Evolutionary conservation across 2,888 invertebrate species (phyloP), one percentile per base, ranked within the genome.

Genomic region (Salpingus planirostris): DNA sequence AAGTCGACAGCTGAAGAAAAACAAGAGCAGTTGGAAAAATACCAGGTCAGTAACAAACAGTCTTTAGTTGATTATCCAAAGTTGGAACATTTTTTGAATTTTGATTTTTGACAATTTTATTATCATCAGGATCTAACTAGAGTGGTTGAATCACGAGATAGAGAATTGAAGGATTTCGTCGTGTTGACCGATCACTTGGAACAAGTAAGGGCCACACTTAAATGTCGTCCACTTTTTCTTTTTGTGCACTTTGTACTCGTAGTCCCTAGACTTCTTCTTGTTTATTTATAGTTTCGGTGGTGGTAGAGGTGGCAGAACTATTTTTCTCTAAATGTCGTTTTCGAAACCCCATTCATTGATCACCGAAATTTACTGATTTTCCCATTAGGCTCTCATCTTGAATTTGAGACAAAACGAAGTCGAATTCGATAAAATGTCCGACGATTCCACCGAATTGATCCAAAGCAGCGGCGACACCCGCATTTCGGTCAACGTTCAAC

Each of bases 1-100:
- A 86, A 84, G 56, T 79, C 87, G 24, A 85, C 87, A 0, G 67
- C 90, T 14, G 88, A 91, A 47, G 92, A 93, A 55, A 95, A 95
- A 62, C 76, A 85, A 47, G 87, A 89, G 43, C 92, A 92, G 60
- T 72, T 89, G 21, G 83, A 84, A 55, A 86, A 84, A 65, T 93
- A 90, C 64, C 89, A 90, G 80, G 89, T 87, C 68, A 62, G n/a
- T n/a, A n/a, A n/a, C n/a, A n/a, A n/a, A n/a, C n/a, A n/a, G n/a
- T n/a, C n/a, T n/a, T n/a, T n/a, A n/a, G 64, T 52, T 3, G 24
- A 7, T 21, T 24, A 18, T 29, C 6, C 2, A 11, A 13, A 7
- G 13, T 15, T n/a, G n/a, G 12, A 8, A 3, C 6, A 2, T 15
- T 25, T 12, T 26, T 25, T 15, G 21, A 28, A 18, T 15, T 29